Percentiles rank a stretch among this genome's conserved stretches.
These are phyloP conservation scores for Eremophila alpestris DNA, from an alignment of 2,797 vertebrate species.

Conservation along the genomic window DNA sequence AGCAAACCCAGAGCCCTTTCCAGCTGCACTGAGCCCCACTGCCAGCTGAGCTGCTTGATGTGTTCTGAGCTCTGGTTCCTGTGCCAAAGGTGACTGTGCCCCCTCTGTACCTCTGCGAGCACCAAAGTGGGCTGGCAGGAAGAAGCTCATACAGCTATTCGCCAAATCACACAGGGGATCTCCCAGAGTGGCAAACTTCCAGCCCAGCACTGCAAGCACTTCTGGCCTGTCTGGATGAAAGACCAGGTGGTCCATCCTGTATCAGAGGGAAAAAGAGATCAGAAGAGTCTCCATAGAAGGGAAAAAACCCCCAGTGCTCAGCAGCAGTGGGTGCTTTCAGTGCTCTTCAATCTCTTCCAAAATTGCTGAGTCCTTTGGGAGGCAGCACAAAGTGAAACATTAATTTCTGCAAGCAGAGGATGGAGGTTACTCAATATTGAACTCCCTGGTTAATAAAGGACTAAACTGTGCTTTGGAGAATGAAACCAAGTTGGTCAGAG, in stretches of 20 bases:
- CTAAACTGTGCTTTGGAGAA: background rate
- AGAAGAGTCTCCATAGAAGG: background rate
- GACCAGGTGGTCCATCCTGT: constrained; percentile 83
- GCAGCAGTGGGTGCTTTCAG: background rate
- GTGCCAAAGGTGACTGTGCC: background rate
- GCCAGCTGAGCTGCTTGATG: background rate
- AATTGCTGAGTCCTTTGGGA: background rate
- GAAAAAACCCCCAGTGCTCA: background rate
- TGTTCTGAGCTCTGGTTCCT: background rate
- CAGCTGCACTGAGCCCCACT: background rate
- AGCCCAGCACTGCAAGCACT: constrained; percentile 82
- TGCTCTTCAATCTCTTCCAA: background rate
- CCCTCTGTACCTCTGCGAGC: constrained; percentile 75
- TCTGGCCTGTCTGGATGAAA: constrained; percentile 80
- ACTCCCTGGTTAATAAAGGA: constrained; percentile 8
- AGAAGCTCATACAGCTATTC: constrained; percentile 76
- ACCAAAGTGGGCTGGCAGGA: constrained; percentile 71
- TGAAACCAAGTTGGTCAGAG: background rate
- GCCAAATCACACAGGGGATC: constrained; percentile 82
- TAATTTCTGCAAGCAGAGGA: background rate
- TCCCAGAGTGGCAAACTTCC: constrained; percentile 82
- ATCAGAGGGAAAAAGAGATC: constrained; percentile 27
- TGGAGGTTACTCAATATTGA: background rate
- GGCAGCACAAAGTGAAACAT: background rate
- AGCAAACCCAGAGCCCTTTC: background rate